These are phyloP conservation scores for Delia radicum DNA, from an alignment of 1,140 invertebrate species.

Conservation along the genomic window DNA sequence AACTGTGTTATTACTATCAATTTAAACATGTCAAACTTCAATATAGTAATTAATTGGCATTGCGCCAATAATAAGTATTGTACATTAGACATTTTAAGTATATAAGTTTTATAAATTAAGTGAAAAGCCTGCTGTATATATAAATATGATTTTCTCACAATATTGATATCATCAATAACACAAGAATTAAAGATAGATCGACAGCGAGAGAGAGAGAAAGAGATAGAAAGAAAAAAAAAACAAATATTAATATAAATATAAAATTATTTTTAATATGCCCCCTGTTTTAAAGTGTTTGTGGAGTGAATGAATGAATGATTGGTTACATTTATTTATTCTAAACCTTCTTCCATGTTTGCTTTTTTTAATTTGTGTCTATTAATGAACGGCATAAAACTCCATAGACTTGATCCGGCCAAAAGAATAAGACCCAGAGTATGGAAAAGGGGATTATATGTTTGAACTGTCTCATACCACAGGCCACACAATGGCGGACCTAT, in stretches of 20 bases:
- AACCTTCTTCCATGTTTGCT: constrained; percentile 32
- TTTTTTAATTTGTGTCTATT: constrained; percentile 44
- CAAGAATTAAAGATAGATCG: background rate
- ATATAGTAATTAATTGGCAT: too few species aligned
- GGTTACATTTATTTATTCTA: background rate
- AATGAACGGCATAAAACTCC: constrained; percentile 73
- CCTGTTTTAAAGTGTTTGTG: background rate
- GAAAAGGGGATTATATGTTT: constrained; percentile 70
- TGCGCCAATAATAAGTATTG: too few species aligned
- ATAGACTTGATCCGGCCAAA: constrained; percentile 71
- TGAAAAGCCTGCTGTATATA: too few species aligned
- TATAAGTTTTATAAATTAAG: too few species aligned
- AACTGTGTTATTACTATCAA: too few species aligned
- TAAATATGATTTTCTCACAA: background rate
- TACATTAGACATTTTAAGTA: too few species aligned
- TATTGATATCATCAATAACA: background rate
- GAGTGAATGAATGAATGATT: too few species aligned
- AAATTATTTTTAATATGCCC: background rate
- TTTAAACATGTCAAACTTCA: too few species aligned
- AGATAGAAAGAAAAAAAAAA: background rate
- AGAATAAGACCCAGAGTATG: constrained; percentile 70
- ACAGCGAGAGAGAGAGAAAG: background rate
- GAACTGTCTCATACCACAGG: constrained; percentile 63
- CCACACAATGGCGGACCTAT: constrained; percentile 79
- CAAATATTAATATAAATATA: background rate